Evolutionary conservation across 1,140 invertebrate species (phyloP), one percentile per base, ranked within the genome.

Genomic region (Tenebrio molitor): DNA sequence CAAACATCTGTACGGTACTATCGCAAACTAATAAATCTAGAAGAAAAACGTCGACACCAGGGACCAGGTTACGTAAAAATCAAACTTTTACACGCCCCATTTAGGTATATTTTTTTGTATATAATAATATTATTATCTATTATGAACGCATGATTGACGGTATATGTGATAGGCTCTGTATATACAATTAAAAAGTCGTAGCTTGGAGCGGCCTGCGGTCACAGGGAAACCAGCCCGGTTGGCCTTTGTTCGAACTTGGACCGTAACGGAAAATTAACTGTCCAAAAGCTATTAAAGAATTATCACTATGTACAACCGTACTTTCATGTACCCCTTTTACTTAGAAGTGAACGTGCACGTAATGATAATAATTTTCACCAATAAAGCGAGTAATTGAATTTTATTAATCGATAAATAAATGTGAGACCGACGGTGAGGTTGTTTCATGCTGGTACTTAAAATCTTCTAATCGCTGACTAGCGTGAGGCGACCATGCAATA

Each of bases 81-180:
- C 62, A 36, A 39, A 21, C 36, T n/a, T 29, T 44, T 44, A 66
- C 36, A 44, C 64, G 36, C 8, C 39, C 64, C n/a, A 42, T 44
- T 39, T 17, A 2, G 15, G 39, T 6, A 23, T 42, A 44, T 33
- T 36, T 29, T 44, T 44, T 25, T 17, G 15, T 36, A 39, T 39
- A 39, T 65, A 66, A 42, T 66, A 66, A 66, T 66, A 66, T 66
- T 66, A 66, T 66, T 66, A 66, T 66, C 36, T 66, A 66, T 66
- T 66, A 66, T 66, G 39, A 66, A 66, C 64, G 64, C 64, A 66
- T 66, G 64, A 66, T 66, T 66, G 64, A 42, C 64, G 64, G 33
- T 66, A 66, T 66, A 66, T 66, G 42, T 41, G 63, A 66, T 66
- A 41, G 36, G 64, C 42, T 66, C 19, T 66, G 23, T 42, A 14